Base-by-base conservation (phyloP, 1,140 invertebrate species). In the Himalopsyche phryganea region DNA sequence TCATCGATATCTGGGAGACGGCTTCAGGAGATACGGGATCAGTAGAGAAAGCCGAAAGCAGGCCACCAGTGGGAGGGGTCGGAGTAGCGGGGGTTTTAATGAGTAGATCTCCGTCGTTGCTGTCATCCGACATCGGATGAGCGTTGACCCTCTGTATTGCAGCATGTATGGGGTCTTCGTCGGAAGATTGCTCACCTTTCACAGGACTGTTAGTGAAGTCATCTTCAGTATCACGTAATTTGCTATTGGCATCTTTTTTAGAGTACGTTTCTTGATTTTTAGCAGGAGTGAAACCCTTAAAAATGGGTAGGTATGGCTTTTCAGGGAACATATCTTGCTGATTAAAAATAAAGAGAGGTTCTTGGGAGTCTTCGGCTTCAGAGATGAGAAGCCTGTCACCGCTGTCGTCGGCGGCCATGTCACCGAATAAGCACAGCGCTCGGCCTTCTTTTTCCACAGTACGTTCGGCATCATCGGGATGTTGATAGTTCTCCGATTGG, bases 361-460 rank as follows among this genome's bases (percentile, higher is more conserved):
- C 81, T 66, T 84, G 83, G 1, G 79, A 78, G 52, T 83, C 78
- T 48, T 83, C 81, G 32, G 79, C 77, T 57, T 83, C 80, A 1
- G 79, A 81, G 55, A 82, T 76, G 51, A 81, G 72, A 20, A 81
- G 66, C 53, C 77, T 69, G 53, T 79, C 78, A 11, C 79, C 76
- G 19, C 74, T 73, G 50, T 81, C 80, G 23, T 83, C 81, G 32
- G 73, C 71, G 7, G 66, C 71, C 35, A 74, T 76, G 57, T 81
- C 79, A 62, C 75, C 69, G 50, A 77, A 78, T 1, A 76, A 69
- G 11, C 75, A 75, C 2, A 77, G 53, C 2, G 74, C 19, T 48
- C 55, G 50, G 4, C 50, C 48, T 38, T 57, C 62, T 17, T 61
- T 61, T 49, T 61, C 59, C 10, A n/a, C 51, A 15, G 40, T 41